Evolutionary conservation across 2,113 vertebrate species (phyloP), one percentile per base, ranked within the genome.

Genomic region (Chamaetylas fuelleborni): DNA sequence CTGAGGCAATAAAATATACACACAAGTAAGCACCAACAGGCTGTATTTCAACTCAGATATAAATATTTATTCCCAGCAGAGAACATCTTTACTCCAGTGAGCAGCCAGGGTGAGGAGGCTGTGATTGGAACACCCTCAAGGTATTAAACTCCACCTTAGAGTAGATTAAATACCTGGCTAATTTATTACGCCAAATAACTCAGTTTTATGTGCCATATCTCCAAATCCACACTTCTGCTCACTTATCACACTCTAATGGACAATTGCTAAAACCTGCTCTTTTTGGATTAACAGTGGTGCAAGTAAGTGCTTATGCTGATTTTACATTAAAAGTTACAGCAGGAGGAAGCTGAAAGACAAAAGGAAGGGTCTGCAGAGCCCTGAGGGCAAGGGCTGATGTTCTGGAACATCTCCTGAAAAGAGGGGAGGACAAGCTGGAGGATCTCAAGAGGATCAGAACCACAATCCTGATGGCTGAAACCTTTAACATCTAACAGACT

Each of bases 1-100:
- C 6, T 5, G 6, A 92, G 74, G 89, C 86, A 95, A 69, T 96
- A 91, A 94, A 94, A 78, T 22, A 93, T 48, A 86, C 9, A 93
- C 73, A 91, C 61, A 91, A 95, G 50, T 57, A 48, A 65, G 66
- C 53, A 95, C 78, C 89, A 92, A 62, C 60, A 87, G 77, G 43
- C 67, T 79, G 3, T 33, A 92, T 85, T 87, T 87, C 77, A 91
- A 80, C 53, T 38, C 2, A 4, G 57, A 81, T 67, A 74, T 81
- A 88, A 93, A 88, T 31, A 84, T 89, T 93, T 86, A 43, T 40
- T 92, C 83, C 84, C 57, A 89, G 66, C 57, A 84, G 69, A 77
- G 81, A 93, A 92, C 48, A 84, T 65, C 78, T 77, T 85, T 73
- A 23, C 45, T 73, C 61, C 87, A 80, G 65, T 9, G 31, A 72